phyloP scores from a whole-genome alignment of 2,113 vertebrate species.

The Alectura lathami region DNA sequence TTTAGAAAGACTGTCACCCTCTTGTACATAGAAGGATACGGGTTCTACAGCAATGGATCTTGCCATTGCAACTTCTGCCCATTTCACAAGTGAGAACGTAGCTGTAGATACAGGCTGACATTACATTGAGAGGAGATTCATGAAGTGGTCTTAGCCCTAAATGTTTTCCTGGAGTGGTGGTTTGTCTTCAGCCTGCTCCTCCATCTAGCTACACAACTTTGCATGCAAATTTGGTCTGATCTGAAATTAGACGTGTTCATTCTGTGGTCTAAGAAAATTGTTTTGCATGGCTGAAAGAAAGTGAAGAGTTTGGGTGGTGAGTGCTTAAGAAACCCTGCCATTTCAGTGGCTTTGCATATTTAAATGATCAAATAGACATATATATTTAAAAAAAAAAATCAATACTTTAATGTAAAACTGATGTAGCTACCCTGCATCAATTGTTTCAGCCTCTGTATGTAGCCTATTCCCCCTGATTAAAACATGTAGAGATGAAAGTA shows the following conservation, averaged over 20 bases:
- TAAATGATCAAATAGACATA: background rate
- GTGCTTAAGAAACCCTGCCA: background rate
- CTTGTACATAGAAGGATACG: background rate
- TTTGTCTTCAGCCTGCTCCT: background rate
- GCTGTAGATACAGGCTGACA: background rate
- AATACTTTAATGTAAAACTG: background rate
- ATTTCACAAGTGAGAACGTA: background rate
- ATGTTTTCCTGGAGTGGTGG: background rate
- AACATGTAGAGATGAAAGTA: background rate
- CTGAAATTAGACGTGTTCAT: background rate
- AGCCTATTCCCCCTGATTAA: background rate
- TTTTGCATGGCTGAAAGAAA: background rate
- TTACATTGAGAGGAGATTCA: background rate
- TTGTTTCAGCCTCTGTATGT: background rate
- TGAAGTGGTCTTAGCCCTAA: background rate
- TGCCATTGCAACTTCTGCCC: background rate
- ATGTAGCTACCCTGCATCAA: background rate
- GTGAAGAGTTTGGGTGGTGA: background rate
- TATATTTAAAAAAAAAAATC: no score
- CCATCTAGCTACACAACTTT: background rate
- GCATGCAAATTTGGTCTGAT: background rate
- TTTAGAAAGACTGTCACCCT: background rate
- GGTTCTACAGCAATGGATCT: background rate
- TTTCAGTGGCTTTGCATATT: background rate
- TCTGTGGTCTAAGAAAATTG: background rate